Percentiles rank a stretch among this genome's conserved stretches.
Conservation (phyloP, 2,113 vertebrate genomes). For the Podarcis muralis region DNA sequence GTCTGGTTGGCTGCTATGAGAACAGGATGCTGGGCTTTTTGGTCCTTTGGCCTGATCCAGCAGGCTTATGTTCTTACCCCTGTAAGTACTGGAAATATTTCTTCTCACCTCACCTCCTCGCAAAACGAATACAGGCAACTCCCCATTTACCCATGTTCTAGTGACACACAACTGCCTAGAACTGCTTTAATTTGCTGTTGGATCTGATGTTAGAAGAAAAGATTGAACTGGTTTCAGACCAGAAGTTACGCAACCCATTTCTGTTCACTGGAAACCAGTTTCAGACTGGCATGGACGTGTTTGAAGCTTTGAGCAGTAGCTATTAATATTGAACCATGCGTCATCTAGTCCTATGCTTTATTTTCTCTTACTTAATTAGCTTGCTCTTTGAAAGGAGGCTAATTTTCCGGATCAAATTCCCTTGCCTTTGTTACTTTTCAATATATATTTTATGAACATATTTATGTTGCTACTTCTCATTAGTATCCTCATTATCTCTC, state of each 20-base stretch:
- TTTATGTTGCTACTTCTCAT: not conserved
- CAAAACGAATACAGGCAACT: not conserved
- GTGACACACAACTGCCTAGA: not conserved
- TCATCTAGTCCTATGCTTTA: no score
- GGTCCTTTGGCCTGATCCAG: no score
- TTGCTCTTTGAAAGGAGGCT: no score
- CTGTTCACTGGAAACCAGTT: not conserved
- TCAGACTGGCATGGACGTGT: not conserved
- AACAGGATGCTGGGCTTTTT: no score
- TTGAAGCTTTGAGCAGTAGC: not conserved
- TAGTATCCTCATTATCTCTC: not conserved
- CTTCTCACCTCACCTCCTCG: not conserved
- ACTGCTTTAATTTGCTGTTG: not conserved
- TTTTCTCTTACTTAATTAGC: no score
- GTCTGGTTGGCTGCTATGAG: no score
- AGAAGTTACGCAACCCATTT: not conserved
- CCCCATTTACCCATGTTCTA: no score
- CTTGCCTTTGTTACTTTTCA: not conserved
- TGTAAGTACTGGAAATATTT: not conserved
- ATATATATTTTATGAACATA: not conserved
- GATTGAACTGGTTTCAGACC: not conserved
- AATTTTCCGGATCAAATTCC: not conserved
- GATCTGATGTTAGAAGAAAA: not conserved
- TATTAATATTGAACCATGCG: not conserved
- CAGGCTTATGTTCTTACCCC: no score